Evolutionary conservation across 2,888 invertebrate species (phyloP), one percentile per base, ranked within the genome.

Genomic region (Capitulum mitella): DNA sequence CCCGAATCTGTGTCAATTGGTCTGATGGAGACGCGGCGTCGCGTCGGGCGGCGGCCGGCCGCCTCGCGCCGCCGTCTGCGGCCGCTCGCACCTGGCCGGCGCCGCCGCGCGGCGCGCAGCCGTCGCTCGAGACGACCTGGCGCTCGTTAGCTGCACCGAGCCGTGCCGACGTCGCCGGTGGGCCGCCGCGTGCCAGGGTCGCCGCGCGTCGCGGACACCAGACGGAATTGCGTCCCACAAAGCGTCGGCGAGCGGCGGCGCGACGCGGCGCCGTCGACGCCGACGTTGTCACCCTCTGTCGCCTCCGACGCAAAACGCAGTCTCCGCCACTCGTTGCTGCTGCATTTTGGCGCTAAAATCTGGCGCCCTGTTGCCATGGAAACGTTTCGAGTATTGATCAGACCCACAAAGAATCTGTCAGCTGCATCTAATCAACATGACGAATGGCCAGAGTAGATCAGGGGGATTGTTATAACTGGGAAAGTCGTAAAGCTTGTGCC

Each of bases 381-480:
- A 76, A 76, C 76, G 48, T 43, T 76, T 29, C 32, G 32, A 29
- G 76, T 76, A 76, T 76, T 76, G 76, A 76, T 76, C 76, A 76
- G 76, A 5, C 37, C 40, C 70, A 70, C 70, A 70, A 70, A 70
- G 70, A 70, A 70, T 70, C 76, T 76, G 76, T 43, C 76, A 32
- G 46, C 76, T 48, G 48, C 76, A 76, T 76, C 76, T 76, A 76
- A 76, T 76, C 76, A 76, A 76, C 76, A 76, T 76, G 76, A 76
- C 76, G 48, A 16, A 76, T 76, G 46, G n/a, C 32, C 5, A 0
- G 46, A 43, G 32, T 76, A 46, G 46, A 76, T 76, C 76, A 76
- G 46, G 46, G 46, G 48, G 76, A 70, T 70, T 70, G 70, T 70
- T 70, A 70, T 70, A 70, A 70, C 70, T 40, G 70, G 70, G 40